A percentile compares a stretch with the other conserved stretches of the same genome.
Conservation (phyloP, 2,797 vertebrate genomes). For the Acanthornis magna region DNA sequence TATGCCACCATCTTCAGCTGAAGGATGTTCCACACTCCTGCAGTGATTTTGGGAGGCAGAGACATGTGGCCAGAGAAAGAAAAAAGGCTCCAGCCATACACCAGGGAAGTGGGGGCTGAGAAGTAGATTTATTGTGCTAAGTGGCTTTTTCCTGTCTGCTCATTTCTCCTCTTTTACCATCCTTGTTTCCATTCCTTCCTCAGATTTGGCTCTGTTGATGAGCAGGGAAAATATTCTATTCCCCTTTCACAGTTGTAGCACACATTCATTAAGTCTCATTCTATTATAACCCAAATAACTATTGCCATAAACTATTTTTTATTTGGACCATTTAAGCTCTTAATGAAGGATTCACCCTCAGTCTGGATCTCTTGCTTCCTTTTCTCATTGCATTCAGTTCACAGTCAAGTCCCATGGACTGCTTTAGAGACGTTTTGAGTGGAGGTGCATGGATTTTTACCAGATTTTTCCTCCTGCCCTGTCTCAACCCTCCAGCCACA, state of each 20-base stretch:
- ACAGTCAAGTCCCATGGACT: not conserved
- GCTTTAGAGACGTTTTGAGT: not conserved
- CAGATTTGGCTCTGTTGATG: not conserved
- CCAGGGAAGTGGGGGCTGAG: not conserved
- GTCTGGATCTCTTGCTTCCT: not conserved
- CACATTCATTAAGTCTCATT: not conserved
- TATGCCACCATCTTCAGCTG: not conserved
- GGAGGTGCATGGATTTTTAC: not conserved
- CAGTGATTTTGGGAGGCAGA: not conserved
- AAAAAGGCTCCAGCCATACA: not conserved
- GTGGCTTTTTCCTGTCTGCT: not conserved
- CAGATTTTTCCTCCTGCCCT: not conserved
- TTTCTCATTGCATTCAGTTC: not conserved
- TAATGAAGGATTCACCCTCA: not conserved
- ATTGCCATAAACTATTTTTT: not conserved
- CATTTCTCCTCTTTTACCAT: not conserved
- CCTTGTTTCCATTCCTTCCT: not conserved
- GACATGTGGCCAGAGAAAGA: not conserved
- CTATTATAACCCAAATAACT: not conserved
- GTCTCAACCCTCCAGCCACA: rapidly evolving
- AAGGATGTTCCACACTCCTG: not conserved
- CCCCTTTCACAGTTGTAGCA: not conserved
- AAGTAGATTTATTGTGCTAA: not conserved
- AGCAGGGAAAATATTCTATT: not conserved
- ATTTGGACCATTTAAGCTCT: not conserved